Conservation (phyloP, 2,113 vertebrate species). For the Solenodon paradoxus region DNA sequence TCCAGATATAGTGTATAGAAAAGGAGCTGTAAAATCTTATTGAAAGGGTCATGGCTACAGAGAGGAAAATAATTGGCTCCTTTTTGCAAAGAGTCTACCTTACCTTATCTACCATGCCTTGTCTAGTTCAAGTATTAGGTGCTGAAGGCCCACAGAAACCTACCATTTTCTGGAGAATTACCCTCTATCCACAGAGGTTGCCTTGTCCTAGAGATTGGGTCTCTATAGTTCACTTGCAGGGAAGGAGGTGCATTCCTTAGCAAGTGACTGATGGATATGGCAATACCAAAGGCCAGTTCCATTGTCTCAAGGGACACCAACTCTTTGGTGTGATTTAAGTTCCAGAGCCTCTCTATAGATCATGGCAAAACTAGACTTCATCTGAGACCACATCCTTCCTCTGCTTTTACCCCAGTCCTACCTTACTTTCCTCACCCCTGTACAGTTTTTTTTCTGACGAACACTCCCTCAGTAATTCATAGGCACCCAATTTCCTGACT, state of each 20-base stretch:
- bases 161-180: neutral
- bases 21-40: neutral
- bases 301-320: neutral
- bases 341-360: neutral
- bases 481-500: neutral
- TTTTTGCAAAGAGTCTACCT: neutral
- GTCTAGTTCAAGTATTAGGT: neutral
- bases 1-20: neutral
- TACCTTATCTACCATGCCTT: neutral
- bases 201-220: neutral
- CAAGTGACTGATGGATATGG: neutral
- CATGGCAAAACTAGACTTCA: neutral
- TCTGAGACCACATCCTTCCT: neutral
- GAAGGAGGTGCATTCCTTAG: neutral
- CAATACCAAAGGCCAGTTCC: neutral
- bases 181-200: neutral
- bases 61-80: neutral
- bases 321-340: neutral
- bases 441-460: neutral
- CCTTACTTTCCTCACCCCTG: neutral
- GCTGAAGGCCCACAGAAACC: neutral
- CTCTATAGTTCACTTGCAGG: neutral
- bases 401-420: neutral
- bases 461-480: neutral
- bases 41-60: neutral